These are phyloP conservation scores for Anolis sagrei DNA, from an alignment of 2,113 vertebrate species.

Conservation along the genomic window DNA sequence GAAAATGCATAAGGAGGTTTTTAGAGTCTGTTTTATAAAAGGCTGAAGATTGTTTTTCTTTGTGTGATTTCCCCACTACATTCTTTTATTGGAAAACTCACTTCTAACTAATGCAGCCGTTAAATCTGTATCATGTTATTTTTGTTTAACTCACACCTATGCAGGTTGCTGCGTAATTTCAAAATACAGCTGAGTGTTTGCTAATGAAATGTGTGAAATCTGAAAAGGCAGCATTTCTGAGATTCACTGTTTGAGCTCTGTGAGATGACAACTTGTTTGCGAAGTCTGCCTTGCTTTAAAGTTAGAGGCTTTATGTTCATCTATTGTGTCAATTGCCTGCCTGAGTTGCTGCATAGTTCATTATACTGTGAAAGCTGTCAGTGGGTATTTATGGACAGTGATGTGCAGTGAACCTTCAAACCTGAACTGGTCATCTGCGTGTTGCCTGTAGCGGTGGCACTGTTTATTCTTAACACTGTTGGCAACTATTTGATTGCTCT, in stretches of 20 bases:
- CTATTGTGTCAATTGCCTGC: constrained; percentile 71
- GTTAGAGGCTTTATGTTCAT: constrained; percentile 61
- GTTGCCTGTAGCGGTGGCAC: constrained; percentile 65
- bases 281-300: constrained; percentile 56
- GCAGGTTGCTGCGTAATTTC: constrained; percentile 43
- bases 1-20: neutral
- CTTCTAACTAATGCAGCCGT: constrained; percentile 47
- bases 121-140: constrained; percentile 7
- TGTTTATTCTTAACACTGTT: constrained; percentile 72
- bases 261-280: constrained; percentile 57
- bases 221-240: constrained; percentile 36
- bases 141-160: constrained; percentile 48
- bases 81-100: constrained; percentile 57
- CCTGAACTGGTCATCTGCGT: constrained; percentile 77
- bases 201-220: constrained; percentile 20
- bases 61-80: neutral
- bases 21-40: neutral
- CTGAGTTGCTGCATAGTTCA: constrained; percentile 76
- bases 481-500: constrained; percentile 74
- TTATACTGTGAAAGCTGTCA: constrained; percentile 74
- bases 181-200: neutral
- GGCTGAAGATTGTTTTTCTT: neutral
- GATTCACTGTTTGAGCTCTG: constrained; percentile 39
- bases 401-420: constrained; percentile 82
- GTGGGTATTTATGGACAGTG: constrained; percentile 75